phyloP scores from a whole-genome alignment of 2,888 invertebrate species.

The Lasioglossum oenotherae region DNA sequence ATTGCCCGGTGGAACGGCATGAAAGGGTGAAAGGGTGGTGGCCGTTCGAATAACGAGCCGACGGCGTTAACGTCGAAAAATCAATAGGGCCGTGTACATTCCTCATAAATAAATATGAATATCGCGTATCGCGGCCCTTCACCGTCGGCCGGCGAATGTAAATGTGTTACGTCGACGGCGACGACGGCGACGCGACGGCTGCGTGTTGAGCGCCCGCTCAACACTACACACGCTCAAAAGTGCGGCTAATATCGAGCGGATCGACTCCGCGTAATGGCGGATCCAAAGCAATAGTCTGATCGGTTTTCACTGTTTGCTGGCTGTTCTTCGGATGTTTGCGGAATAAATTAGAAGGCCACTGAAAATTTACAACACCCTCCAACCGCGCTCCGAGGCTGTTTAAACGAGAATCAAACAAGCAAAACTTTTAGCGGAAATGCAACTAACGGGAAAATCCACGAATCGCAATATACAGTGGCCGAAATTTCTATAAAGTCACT shows the following conservation, averaged over 20 bases:
- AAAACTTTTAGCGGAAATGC: not conserved
- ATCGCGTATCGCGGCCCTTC: constrained; percentile 52
- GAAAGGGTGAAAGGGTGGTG: constrained; percentile 51
- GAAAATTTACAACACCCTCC: not conserved
- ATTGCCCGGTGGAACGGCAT: constrained; percentile 19
- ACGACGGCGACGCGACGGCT: not conserved
- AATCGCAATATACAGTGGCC: not conserved
- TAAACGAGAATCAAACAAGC: not conserved
- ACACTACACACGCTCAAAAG: not conserved
- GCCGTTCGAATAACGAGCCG: constrained; percentile 53
- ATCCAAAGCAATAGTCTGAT: not conserved
- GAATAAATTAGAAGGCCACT: not conserved
- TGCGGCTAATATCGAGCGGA: not conserved
- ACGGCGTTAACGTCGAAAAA: constrained; percentile 70
- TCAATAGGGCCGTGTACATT: constrained; percentile 70
- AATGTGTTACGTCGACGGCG: constrained; percentile 53
- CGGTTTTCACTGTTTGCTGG: not conserved
- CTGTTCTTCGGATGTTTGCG: not conserved
- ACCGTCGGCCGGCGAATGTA: constrained; percentile 39
- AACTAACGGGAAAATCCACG: not conserved
- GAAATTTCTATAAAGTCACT: too few species aligned
- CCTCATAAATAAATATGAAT: constrained; percentile 76
- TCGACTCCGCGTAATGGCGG: constrained; percentile 12
- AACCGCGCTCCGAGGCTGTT: not conserved
- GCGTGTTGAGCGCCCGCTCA: not conserved